These are phyloP conservation scores for Eubucco bourcierii DNA, from an alignment of 2,113 vertebrate species.

Conservation along the genomic window DNA sequence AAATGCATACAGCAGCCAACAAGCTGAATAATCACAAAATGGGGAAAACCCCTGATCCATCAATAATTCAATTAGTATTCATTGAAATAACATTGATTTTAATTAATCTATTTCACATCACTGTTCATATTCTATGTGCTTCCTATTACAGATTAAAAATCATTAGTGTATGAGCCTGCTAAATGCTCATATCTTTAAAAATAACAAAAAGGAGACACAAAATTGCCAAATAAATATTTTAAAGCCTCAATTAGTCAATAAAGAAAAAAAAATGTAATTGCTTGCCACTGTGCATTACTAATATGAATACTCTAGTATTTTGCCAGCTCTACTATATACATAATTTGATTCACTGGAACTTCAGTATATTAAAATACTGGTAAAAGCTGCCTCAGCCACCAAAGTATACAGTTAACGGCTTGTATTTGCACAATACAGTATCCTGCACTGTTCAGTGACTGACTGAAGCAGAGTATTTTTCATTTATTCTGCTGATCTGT, in stretches of 20 bases:
- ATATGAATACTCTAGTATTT: neutral
- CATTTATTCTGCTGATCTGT: neutral
- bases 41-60: constrained; percentile 65
- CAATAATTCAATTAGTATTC: constrained; percentile 75
- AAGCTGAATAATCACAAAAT: constrained; percentile 73
- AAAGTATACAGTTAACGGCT: neutral
- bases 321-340: neutral
- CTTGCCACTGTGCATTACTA: neutral
- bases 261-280: constrained; percentile 31
- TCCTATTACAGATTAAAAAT: constrained; percentile 58
- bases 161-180: constrained; percentile 38
- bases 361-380: constrained; percentile 12
- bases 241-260: constrained; percentile 34
- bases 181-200: constrained; percentile 50
- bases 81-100: constrained; percentile 74
- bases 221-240: constrained; percentile 42
- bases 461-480: constrained; percentile 15
- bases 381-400: neutral
- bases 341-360: neutral
- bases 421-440: neutral
- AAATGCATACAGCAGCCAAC: constrained; percentile 61
- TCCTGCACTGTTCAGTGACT: neutral
- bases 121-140: constrained; percentile 48
- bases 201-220: constrained; percentile 34
- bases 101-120: constrained; percentile 74